Conservation (phyloP, 2,113 vertebrate genomes). For the Stomatorhinus ivindoensis region DNA sequence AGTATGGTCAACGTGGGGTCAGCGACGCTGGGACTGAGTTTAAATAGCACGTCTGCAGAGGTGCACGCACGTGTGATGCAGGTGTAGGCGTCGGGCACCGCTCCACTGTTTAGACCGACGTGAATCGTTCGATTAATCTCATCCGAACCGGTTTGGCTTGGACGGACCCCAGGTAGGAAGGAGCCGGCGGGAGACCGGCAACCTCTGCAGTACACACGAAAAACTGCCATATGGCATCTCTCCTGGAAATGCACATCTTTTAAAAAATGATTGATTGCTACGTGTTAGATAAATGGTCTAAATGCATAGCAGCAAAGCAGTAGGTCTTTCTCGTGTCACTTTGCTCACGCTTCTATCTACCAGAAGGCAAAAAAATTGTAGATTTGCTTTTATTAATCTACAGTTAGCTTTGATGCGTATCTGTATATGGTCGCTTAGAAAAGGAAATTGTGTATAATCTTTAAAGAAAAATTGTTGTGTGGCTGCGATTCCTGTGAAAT, state of each 20-base stretch:
- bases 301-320: conserved; percentile 17
- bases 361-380: not conserved
- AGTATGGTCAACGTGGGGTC: not conserved
- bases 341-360: not conserved
- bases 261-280: conserved; percentile 44
- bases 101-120: conserved; percentile 34
- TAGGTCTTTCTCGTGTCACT: not conserved
- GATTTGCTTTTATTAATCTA: not conserved
- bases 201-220: conserved; percentile 28
- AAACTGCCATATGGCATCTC: conserved; percentile 55
- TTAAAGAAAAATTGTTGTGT: not conserved
- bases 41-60: not conserved
- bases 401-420: not conserved
- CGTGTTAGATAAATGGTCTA: conserved; percentile 27
- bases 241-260: conserved; percentile 40
- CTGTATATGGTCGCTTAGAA: not conserved
- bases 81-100: conserved; percentile 39
- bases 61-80: conserved; percentile 40
- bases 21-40: not conserved
- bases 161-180: conserved; percentile 26
- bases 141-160: conserved; percentile 26
- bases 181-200: conserved; percentile 11
- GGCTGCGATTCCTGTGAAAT: not conserved
- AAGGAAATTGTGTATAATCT: not conserved
- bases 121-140: conserved; percentile 38